These are phyloP conservation scores for Catharus fuscescens DNA, from an alignment of 2,113 vertebrate species.

Conservation along the genomic window DNA sequence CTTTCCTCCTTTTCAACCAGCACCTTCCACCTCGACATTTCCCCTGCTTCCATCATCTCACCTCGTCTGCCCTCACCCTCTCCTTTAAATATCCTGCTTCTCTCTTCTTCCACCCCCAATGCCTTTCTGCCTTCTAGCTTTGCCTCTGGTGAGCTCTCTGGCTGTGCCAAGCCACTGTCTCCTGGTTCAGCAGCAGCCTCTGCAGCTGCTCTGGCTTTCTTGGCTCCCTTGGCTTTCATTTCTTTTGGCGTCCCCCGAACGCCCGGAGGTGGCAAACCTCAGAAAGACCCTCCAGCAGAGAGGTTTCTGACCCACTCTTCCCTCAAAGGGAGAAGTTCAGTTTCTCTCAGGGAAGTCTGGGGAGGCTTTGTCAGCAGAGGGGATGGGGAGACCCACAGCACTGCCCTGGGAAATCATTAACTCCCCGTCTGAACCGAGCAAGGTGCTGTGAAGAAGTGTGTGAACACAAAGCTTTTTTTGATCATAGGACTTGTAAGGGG, in stretches of 20 bases:
- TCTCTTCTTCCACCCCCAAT: not conserved
- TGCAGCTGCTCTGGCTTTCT: conserved; percentile 6
- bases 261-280: not conserved
- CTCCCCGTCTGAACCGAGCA: not conserved
- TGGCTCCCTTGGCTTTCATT: conserved; percentile 12
- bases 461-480: not conserved
- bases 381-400: not conserved
- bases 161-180: not conserved
- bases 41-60: not conserved
- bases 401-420: not conserved
- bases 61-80: not conserved
- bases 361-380: not conserved
- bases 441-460: not conserved
- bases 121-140: conserved; percentile 10
- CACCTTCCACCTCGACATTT: not conserved
- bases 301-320: not conserved
- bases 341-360: not conserved
- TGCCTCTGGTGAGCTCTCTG: not conserved
- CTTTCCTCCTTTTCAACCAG: not conserved
- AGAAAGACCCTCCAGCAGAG: not conserved
- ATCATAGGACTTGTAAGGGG: not conserved
- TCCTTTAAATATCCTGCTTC: not conserved
- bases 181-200: conserved; percentile 7
- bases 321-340: not conserved
- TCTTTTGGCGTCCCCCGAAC: not conserved